Evolutionary conservation across 1,140 invertebrate species (phyloP).

Genomic region (Atopsyche davidsoni): DNA sequence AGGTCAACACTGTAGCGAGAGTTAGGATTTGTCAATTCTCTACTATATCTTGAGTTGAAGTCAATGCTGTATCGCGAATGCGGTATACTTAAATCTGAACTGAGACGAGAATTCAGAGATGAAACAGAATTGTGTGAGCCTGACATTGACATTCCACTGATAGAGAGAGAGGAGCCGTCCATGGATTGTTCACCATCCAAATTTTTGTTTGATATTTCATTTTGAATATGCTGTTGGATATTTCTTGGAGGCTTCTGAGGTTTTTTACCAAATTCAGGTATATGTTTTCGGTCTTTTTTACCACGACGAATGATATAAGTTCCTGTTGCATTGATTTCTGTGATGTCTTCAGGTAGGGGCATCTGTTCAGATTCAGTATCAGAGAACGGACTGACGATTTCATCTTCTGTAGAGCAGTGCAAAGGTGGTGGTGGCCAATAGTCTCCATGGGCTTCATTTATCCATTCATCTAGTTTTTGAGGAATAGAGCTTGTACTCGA

Average conservation of each 20-base stretch:
- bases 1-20: slow-evolving; percentile 57
- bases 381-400: slow-evolving; percentile 60
- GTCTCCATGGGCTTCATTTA: slow-evolving; percentile 37
- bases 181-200: slow-evolving; percentile 43
- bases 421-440: slow-evolving; percentile 60
- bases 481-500: slow-evolving; percentile 57
- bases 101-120: slow-evolving; percentile 52
- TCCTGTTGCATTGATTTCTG: slow-evolving; percentile 58
- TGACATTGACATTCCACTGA: slow-evolving; percentile 42
- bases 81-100: slow-evolving; percentile 53
- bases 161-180: slow-evolving; percentile 46
- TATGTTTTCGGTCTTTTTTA: slow-evolving; percentile 45
- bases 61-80: slow-evolving; percentile 52
- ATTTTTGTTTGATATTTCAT: slow-evolving; percentile 17
- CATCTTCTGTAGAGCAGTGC: slow-evolving; percentile 58
- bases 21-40: slow-evolving; percentile 52
- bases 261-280: slow-evolving; percentile 44
- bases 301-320: slow-evolving; percentile 68
- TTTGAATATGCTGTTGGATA: slow-evolving; percentile 27
- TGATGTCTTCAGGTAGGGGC: slow-evolving; percentile 42
- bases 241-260: slow-evolving; percentile 28
- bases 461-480: slow-evolving; percentile 41
- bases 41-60: slow-evolving; percentile 49
- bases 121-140: slow-evolving; percentile 45
- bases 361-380: slow-evolving; percentile 53